Evolutionary conservation across 2,113 vertebrate genomes (phyloP).

Genomic region (Trichechus manatus): DNA sequence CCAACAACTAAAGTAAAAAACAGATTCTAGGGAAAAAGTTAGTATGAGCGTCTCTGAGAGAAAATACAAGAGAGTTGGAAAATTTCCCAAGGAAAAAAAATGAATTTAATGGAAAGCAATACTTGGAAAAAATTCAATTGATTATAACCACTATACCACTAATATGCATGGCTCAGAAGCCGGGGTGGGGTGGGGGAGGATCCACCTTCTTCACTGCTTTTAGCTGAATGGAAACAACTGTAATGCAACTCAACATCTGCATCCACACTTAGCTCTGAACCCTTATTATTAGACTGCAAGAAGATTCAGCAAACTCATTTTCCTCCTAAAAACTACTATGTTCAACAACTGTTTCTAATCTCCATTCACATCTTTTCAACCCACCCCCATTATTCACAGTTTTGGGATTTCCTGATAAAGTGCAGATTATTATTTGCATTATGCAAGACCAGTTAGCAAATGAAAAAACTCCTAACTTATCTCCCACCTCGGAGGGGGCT

Average conservation of each 20-base stretch:
- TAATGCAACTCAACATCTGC: background rate
- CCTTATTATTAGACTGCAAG: background rate
- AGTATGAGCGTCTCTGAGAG: no score
- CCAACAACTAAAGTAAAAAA: no score
- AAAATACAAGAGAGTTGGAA: no score
- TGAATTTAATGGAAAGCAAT: background rate
- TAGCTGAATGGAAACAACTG: no score
- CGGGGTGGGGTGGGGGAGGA: no score
- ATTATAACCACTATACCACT: no score
- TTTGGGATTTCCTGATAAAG: conserved; percentile 40
- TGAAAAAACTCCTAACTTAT: background rate
- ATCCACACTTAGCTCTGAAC: background rate
- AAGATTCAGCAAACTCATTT: background rate
- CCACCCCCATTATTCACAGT: background rate
- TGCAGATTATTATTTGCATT: background rate
- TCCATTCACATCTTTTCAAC: no score
- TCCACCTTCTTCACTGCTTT: no score
- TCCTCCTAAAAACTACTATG: background rate
- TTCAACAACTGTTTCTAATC: background rate
- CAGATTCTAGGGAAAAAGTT: background rate
- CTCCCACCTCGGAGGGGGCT: background rate
- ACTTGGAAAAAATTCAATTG: background rate
- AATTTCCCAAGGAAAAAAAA: no score
- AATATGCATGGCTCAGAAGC: no score
- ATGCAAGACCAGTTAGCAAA: background rate